phyloP scores from a whole-genome alignment of 2,797 vertebrate species.

The Diplodus sargus region DNA sequence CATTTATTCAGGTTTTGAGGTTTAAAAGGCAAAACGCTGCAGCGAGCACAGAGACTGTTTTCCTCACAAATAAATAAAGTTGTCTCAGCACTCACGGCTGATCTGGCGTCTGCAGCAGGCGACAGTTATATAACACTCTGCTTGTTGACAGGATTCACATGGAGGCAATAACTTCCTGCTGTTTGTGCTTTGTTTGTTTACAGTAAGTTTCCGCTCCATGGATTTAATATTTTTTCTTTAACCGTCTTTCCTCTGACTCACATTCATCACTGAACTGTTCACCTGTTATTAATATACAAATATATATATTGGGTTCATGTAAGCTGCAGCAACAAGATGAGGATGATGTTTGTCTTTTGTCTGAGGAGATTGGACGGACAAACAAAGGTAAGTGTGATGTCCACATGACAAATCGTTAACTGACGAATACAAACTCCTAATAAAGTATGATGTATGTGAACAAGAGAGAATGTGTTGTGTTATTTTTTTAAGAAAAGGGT shows the following conservation, averaged over 20 bases:
- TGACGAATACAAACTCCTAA: too few species aligned
- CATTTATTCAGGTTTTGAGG: background rate
- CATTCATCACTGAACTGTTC: background rate
- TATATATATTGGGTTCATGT: too few species aligned
- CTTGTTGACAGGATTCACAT: slow-evolving; percentile 3
- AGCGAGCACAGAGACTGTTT: background rate
- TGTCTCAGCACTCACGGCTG: background rate
- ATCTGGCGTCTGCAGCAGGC: background rate
- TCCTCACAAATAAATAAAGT: background rate
- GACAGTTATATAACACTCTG: background rate
- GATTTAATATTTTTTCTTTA: background rate
- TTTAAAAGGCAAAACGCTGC: background rate
- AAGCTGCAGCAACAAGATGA: too few species aligned
- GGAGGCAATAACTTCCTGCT: background rate
- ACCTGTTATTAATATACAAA: too few species aligned
- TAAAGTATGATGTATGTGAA: too few species aligned
- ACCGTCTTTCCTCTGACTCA: background rate
- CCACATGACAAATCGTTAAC: too few species aligned
- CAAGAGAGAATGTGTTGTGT: too few species aligned
- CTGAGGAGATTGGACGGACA: too few species aligned
- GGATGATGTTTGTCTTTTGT: too few species aligned
- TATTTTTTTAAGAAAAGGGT: too few species aligned
- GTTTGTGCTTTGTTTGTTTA: background rate
- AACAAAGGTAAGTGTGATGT: too few species aligned
- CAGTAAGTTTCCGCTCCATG: background rate